Conservation (phyloP, 2,113 vertebrate species). For the Mesoclemmys tuberculata region DNA sequence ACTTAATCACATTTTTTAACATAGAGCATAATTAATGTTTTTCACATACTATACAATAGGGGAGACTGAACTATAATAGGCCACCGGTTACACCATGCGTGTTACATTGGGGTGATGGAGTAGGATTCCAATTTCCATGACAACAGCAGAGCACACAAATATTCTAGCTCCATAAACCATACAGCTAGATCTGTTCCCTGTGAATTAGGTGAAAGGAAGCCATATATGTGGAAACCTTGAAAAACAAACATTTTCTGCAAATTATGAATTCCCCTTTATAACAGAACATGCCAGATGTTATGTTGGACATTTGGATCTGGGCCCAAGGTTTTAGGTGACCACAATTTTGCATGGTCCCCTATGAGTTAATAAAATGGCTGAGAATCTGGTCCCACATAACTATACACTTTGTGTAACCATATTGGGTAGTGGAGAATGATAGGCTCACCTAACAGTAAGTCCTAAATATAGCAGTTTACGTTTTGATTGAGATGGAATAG, state of each 20-base stretch:
- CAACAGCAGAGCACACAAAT: not conserved
- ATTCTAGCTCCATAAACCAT: not conserved
- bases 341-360: not conserved
- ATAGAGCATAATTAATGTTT: not conserved
- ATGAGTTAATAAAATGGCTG: not conserved
- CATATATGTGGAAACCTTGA: not conserved
- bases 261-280: not conserved
- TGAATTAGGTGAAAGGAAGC: not conserved
- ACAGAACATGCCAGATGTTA: fast-evolving
- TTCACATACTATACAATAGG: not conserved
- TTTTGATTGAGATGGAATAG: not conserved
- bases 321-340: not conserved
- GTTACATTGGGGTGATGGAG: not conserved
- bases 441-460: not conserved
- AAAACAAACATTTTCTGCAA: not conserved
- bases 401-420: not conserved
- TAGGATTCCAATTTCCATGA: not conserved
- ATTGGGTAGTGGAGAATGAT: not conserved
- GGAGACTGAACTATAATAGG: not conserved
- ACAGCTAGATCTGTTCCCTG: not conserved
- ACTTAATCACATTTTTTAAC: not conserved
- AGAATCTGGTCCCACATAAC: not conserved
- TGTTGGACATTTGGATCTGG: not conserved
- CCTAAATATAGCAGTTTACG: not conserved
- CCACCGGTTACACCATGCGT: not conserved